Evolutionary conservation across 1,140 invertebrate species (phyloP).

Genomic region (Leptinotarsa undecemlineata): DNA sequence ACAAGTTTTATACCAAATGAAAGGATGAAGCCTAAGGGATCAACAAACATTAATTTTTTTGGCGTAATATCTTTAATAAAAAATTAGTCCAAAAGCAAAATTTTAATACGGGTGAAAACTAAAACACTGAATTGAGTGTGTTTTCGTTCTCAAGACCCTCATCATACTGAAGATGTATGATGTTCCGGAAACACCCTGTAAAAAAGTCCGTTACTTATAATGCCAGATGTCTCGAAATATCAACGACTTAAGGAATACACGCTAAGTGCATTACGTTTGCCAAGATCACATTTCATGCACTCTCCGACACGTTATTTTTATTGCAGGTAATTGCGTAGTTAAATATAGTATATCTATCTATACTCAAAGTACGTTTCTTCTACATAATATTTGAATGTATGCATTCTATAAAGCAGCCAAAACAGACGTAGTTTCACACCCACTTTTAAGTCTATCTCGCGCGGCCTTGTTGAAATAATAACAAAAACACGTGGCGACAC

Average conservation of each 20-base stretch:
- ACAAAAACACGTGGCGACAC: not conserved
- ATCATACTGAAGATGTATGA: too few relatives aligned
- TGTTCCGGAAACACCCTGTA: too few relatives aligned
- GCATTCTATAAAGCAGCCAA: not conserved
- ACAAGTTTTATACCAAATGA: too few relatives aligned
- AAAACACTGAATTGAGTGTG: too few relatives aligned
- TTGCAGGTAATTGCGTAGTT: not conserved
- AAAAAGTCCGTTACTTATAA: not conserved
- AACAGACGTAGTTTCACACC: not conserved
- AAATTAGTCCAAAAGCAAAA: too few relatives aligned
- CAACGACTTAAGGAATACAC: not conserved
- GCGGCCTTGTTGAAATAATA: conserved; percentile 1
- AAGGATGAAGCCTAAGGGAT: too few relatives aligned
- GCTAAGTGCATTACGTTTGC: conserved; percentile 4
- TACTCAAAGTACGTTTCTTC: too few relatives aligned
- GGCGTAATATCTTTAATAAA: too few relatives aligned
- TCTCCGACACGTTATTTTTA: not conserved
- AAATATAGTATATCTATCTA: not conserved
- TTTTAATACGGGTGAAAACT: too few relatives aligned
- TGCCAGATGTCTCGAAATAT: not conserved
- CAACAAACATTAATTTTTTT: too few relatives aligned
- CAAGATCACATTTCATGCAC: not conserved
- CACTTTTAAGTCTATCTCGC: not conserved
- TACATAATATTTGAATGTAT: not conserved
- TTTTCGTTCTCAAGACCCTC: too few relatives aligned